Conservation (phyloP, 2,113 vertebrate species). For the Ceratotherium simum region DNA sequence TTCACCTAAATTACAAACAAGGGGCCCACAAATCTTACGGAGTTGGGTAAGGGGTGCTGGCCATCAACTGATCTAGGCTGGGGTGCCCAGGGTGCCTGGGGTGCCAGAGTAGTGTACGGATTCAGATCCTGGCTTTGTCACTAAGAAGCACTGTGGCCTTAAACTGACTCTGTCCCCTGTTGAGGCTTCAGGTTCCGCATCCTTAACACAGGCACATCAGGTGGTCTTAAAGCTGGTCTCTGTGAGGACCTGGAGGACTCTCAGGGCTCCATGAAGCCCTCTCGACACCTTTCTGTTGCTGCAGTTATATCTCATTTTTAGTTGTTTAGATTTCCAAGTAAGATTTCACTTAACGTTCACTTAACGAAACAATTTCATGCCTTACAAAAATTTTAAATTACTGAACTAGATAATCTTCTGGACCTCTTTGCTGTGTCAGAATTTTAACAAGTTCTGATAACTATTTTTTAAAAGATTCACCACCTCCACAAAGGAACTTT, state of each 20-base stretch:
- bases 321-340: constrained; percentile 28
- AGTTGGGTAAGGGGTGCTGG: background rate
- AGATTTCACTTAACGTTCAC: background rate
- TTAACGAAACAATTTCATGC: background rate
- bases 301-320: background rate
- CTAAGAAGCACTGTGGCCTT: background rate
- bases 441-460: background rate
- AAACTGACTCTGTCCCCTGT: background rate
- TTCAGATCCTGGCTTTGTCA: background rate
- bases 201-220: background rate
- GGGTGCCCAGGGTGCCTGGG: no score
- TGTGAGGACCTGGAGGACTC: background rate
- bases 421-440: background rate
- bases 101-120: background rate
- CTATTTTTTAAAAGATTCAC: background rate
- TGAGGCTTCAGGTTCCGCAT: background rate
- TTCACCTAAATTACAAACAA: background rate
- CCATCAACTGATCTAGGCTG: background rate
- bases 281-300: background rate
- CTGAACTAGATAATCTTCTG: background rate
- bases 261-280: background rate
- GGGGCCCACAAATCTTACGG: background rate
- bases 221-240: background rate
- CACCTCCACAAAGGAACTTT: background rate
- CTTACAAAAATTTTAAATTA: background rate